Base-by-base conservation (phyloP, 1,140 invertebrate species). In the Aphelenchoides avenae region DNA sequence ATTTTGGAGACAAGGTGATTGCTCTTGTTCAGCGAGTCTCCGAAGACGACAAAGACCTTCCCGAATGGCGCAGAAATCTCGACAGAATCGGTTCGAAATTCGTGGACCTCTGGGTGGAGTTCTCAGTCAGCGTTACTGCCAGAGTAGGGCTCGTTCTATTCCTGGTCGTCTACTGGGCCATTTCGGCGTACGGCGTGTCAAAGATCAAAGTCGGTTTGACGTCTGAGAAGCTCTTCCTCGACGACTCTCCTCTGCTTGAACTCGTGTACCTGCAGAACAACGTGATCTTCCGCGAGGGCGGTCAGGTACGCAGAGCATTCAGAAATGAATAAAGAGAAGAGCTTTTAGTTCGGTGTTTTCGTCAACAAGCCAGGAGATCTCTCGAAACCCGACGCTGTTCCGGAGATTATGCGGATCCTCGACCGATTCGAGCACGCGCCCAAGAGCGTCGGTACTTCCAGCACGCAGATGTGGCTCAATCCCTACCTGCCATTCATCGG, bases 271-370 rank as follows among this genome's bases (percentile, higher is more conserved):
- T 73, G 22, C 71, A 73, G 43, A 75, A 59, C 27, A 73, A 75
- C 37, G 66, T 75, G n/a, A 73, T 73, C 22, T 73, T 73, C 62
- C 71, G 73, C 29, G 71, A 73, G 48, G 71, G 71, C 27, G 71
- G 71, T 7, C 71, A 71, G 51, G 66, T 68, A 40, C 5, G 11
- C 37, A 15, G 27, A 30, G 7, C 13, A n/a, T 68, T 22, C n/a
- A 52, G n/a, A 56, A 18, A 27, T 22, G 7, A 57, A 9, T 54
- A 9, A 15, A 20, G 27, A 48, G 11, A n/a, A 15, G n/a, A 27
- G 44, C 48, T 18, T 42, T n/a, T 43, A 71, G 70, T 70, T 75
- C 40, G 61, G 61, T 6, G 54, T 75, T 1, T 75, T 75, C 51
- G 63, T 75, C 20, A 75, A 75, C 46, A 75, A 71, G 49, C 72